Base-by-base conservation (phyloP, 35 echinoderm and acorn worm genomes). In the Lytechinus pictus region DNA sequence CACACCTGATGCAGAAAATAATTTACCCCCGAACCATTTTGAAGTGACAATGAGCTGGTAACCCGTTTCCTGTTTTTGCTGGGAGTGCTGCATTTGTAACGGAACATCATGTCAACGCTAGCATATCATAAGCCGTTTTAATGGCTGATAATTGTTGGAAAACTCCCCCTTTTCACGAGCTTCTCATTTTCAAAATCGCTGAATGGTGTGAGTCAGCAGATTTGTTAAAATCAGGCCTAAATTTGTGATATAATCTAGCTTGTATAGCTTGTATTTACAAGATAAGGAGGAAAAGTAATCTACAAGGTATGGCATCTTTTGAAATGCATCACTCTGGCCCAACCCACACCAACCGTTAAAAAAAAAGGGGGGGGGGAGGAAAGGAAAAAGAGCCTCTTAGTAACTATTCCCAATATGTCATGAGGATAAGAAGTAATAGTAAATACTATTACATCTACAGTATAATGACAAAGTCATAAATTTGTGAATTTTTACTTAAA, bases 1-100 rank as follows among this genome's bases (percentile, higher is more conserved):
- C 52, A 90, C 88, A 54, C 55, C 92, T 55, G 27, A 93, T 93
- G 92, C 53, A 93, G 16, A 55, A 44, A 93, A 93, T 57, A 93
- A 93, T 27, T 93, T 28, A 28, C 53, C 53, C 19, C 54, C 12
- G 53, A 90, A 44, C 88, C 28, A 33, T 44, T 21, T 52, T 90
- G 92, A 57, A 55, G 92, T 93, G 92, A 93, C 92, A 93, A 57
- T 93, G 28, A 93, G 53, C 52, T 10, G 27, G 10, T 93, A 53
- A 93, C 27, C 13, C 28, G 4, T 27, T 93, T 93, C 92, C 92
- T 93, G 92, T 54, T 57, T 93, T 54, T 93, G 53, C n/a, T 53
- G 53, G 55, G 92, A 57, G 88, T 90, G 88, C 29, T 90, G 52
- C 52, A 90, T 90, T 44, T 90, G 88, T 52, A 90, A 90, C 88